Evolutionary conservation across 2,888 invertebrate species (phyloP).

Genomic region (Metacarcinus magister): DNA sequence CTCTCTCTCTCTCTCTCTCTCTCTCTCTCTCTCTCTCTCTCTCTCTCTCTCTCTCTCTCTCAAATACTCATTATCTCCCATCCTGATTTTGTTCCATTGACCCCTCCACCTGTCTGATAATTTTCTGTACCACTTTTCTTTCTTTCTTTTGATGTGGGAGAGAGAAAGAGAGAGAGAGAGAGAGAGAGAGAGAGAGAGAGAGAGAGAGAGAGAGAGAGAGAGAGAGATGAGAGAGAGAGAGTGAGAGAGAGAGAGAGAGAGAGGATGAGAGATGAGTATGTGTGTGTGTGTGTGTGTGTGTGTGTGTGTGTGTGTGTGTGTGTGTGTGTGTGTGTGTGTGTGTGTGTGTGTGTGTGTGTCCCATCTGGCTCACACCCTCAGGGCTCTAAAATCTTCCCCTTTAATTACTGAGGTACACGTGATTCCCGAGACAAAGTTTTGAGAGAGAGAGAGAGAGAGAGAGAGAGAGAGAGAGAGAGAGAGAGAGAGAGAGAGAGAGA

Average conservation of each 20-base stretch:
- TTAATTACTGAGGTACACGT: too few species aligned
- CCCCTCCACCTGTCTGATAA: neutral
- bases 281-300: too few species aligned
- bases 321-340: too few species aligned
- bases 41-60: neutral
- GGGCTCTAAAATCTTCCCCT: too few species aligned
- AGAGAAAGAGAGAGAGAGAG: slow-evolving; percentile 15
- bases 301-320: too few species aligned
- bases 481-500: slow-evolving; percentile 5
- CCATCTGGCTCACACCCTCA: too few species aligned
- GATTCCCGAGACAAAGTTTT: too few species aligned
- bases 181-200: slow-evolving; percentile 26
- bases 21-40: neutral
- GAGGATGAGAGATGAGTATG: too few species aligned
- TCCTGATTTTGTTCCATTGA: neutral
- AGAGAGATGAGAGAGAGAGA: neutral
- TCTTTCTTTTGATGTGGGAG: neutral
- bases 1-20: slow-evolving; percentile 40
- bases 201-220: neutral
- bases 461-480: slow-evolving; percentile 1
- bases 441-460: slow-evolving; percentile 18
- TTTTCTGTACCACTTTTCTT: neutral
- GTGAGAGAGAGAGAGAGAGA: too few species aligned
- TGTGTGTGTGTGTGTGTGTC: too few species aligned
- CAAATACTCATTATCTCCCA: neutral